Conservation (phyloP, 92 coral and sea anemone genomes). For the Epizoanthus stellaris region DNA sequence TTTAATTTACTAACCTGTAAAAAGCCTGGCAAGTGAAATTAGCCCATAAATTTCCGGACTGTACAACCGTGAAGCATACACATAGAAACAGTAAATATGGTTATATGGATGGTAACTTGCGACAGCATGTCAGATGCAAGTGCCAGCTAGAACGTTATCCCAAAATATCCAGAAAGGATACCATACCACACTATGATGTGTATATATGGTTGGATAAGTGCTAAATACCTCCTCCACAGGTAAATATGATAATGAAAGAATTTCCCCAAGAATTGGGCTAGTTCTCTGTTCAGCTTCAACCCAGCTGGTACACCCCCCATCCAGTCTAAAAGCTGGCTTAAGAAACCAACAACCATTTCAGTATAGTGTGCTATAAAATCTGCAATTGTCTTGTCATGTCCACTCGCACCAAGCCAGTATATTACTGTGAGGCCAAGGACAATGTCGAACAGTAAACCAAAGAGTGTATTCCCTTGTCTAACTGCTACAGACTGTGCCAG, state of each 20-base stretch:
- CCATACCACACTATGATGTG: constrained; percentile 75
- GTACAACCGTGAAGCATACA: constrained; percentile 96
- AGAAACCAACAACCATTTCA: constrained; percentile 72
- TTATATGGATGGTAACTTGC: constrained; percentile 85
- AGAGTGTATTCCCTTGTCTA: constrained; percentile 28
- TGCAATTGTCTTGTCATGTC: constrained; percentile 51
- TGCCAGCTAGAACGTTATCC: constrained; percentile 84
- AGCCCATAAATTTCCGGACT: constrained; percentile 83
- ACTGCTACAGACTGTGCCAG: not conserved
- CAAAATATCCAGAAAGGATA: constrained; percentile 85
- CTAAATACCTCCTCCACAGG: constrained; percentile 91
- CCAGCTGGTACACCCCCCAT: constrained; percentile 95
- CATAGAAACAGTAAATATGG: constrained; percentile 96
- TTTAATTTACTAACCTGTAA: constrained; percentile 77
- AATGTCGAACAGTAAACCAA: constrained; percentile 62
- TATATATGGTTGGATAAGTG: constrained; percentile 77
- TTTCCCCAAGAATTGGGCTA: constrained; percentile 84
- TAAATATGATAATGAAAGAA: constrained; percentile 88
- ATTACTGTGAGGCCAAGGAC: constrained; percentile 72
- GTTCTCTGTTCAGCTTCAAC: constrained; percentile 83
- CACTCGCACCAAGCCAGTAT: constrained; percentile 52
- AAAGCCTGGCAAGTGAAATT: constrained; percentile 78
- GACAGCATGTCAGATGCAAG: constrained; percentile 88
- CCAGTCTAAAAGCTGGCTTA: constrained; percentile 81
- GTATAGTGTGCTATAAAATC: constrained; percentile 67